Evolutionary conservation across 2,797 vertebrate genomes (phyloP).

Genomic region (Alectoris magna): DNA sequence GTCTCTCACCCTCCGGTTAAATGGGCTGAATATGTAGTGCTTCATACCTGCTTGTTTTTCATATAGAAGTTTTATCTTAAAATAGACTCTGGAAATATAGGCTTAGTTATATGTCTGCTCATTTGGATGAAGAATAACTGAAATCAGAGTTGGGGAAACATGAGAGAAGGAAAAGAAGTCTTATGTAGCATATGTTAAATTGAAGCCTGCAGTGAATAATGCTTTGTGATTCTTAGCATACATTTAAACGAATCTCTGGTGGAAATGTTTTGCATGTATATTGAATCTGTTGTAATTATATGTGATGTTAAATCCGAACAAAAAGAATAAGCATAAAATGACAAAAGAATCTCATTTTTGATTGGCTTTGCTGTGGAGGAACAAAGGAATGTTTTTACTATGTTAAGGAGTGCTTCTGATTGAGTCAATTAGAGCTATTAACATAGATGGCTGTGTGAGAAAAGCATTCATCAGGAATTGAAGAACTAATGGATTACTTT

Average conservation of each 20-base stretch:
- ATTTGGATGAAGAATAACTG: background rate
- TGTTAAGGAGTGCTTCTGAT: conserved; percentile 29
- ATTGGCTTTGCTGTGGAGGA: background rate
- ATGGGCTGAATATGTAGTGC: background rate
- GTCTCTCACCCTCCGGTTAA: background rate
- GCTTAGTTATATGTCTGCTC: background rate
- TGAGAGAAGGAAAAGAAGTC: background rate
- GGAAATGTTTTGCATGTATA: background rate
- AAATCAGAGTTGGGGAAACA: background rate
- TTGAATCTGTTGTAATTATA: background rate
- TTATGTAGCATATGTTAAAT: background rate
- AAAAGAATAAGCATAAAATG: background rate
- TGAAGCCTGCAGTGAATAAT: background rate
- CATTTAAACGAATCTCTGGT: background rate
- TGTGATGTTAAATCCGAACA: background rate
- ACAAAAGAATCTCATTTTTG: background rate
- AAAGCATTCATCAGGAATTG: conserved; percentile 40
- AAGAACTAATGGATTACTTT: conserved; percentile 52
- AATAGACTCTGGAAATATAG: background rate
- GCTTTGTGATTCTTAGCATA: background rate
- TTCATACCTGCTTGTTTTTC: background rate
- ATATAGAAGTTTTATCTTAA: background rate
- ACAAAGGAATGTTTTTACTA: background rate
- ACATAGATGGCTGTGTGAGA: conserved; percentile 43
- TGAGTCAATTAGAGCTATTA: conserved; percentile 62